Evolutionary conservation across 2,797 vertebrate genomes (phyloP).

Genomic region (Acipenser ruthenus): DNA sequence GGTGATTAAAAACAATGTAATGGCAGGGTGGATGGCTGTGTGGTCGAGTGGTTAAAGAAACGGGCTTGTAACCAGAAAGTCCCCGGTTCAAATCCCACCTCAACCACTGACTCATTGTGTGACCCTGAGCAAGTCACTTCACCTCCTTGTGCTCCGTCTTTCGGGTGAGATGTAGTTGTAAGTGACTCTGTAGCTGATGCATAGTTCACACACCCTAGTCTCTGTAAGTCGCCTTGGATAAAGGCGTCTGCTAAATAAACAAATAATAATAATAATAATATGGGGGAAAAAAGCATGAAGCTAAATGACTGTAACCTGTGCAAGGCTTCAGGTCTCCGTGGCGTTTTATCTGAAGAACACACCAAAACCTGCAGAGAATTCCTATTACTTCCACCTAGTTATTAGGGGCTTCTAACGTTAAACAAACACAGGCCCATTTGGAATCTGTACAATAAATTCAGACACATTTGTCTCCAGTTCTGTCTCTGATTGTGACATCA

Average conservation of each 20-base stretch:
- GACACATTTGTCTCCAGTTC: conserved; percentile 39
- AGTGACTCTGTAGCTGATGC: too few relatives aligned
- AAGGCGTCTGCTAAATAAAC: too few relatives aligned
- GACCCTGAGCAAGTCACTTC: too few relatives aligned
- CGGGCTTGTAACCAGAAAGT: too few relatives aligned
- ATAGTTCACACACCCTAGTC: too few relatives aligned
- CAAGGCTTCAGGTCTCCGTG: background rate
- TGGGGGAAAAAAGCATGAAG: background rate
- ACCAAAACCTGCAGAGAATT: background rate
- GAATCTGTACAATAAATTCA: conserved; percentile 36
- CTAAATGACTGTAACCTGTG: background rate
- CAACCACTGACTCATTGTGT: too few relatives aligned
- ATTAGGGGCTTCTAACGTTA: conserved; percentile 24
- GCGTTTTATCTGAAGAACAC: background rate
- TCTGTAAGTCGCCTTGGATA: too few relatives aligned
- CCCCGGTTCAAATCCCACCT: too few relatives aligned
- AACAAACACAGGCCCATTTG: conserved; percentile 23
- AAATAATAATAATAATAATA: too few relatives aligned
- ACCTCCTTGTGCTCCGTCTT: too few relatives aligned
- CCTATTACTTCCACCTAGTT: conserved; percentile 22
- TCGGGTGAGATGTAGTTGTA: too few relatives aligned
- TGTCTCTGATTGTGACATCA: conserved; percentile 37
- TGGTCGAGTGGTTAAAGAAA: too few relatives aligned
- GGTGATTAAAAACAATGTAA: background rate
- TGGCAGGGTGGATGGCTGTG: background rate